Conservation (phyloP, 1,140 invertebrate species). For the Drosophila pachea region DNA sequence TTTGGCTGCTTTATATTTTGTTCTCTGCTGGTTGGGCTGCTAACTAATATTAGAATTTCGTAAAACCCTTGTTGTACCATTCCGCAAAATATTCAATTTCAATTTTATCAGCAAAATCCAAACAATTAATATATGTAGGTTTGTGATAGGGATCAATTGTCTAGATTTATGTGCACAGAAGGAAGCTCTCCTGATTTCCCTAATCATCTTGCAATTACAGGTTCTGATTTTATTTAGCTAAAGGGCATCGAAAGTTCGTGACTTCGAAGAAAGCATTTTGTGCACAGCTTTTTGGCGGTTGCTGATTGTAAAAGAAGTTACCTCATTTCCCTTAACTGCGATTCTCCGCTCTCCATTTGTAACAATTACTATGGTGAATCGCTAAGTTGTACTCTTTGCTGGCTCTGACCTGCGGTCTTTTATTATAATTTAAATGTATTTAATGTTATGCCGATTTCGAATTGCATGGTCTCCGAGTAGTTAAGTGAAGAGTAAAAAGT, state of each 20-base stretch:
- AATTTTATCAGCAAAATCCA: background rate
- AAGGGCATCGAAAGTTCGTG: background rate
- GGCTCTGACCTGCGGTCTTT: background rate
- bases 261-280: background rate
- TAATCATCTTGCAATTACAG: too few relatives aligned
- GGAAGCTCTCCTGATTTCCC: too few relatives aligned
- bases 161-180: too few relatives aligned
- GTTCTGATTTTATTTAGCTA: too few relatives aligned
- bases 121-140: too few relatives aligned
- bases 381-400: background rate
- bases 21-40: slow-evolving; percentile 19
- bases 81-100: background rate
- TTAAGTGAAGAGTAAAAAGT: background rate
- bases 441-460: slow-evolving; percentile 20
- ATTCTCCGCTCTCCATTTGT: slow-evolving; percentile 7
- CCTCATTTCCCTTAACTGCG: slow-evolving; percentile 1
- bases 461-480: background rate
- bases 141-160: too few relatives aligned
- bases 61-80: slow-evolving; percentile 33
- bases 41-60: slow-evolving; percentile 68
- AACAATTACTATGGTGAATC: slow-evolving; percentile 23
- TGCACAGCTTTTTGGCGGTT: slow-evolving; percentile 10
- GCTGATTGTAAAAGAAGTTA: slow-evolving; percentile 25
- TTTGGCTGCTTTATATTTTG: slow-evolving; percentile 34
- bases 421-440: slow-evolving; percentile 10